These are phyloP conservation scores for Stegodyphus dumicola DNA, from an alignment of 1,140 invertebrate genomes.

Conservation along the genomic window DNA sequence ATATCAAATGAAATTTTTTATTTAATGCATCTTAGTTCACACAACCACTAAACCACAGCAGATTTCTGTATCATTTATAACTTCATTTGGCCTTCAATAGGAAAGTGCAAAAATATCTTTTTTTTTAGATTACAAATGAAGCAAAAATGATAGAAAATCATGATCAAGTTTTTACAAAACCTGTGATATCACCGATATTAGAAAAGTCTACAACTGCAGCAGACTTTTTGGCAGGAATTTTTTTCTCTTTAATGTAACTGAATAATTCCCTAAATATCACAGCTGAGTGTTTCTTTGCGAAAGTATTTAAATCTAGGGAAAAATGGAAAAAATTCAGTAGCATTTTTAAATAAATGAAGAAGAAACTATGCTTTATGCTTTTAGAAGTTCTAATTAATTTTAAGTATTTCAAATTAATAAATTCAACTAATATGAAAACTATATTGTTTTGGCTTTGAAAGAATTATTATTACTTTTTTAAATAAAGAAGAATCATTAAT, in stretches of 20 bases:
- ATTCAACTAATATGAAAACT: neutral
- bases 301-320: conserved; percentile 18
- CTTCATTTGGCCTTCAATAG: too few relatives aligned
- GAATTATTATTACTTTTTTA: neutral
- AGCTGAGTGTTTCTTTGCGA: conserved; percentile 50
- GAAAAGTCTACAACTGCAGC: neutral
- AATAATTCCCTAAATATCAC: conserved; percentile 54
- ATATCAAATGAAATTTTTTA: too few relatives aligned
- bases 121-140: too few relatives aligned
- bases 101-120: too few relatives aligned
- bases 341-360: neutral
- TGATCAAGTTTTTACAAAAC: neutral
- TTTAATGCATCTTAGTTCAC: too few relatives aligned
- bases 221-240: neutral
- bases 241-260: conserved; percentile 21
- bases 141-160: neutral
- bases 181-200: neutral
- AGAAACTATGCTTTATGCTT: neutral
- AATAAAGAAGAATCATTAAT: neutral
- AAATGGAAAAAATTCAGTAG: neutral
- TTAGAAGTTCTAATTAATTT: neutral
- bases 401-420: neutral
- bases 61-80: too few relatives aligned
- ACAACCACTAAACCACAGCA: too few relatives aligned
- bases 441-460: neutral